phyloP scores from a whole-genome alignment of 2,797 vertebrate species.

The Toxotes lorentzi region DNA sequence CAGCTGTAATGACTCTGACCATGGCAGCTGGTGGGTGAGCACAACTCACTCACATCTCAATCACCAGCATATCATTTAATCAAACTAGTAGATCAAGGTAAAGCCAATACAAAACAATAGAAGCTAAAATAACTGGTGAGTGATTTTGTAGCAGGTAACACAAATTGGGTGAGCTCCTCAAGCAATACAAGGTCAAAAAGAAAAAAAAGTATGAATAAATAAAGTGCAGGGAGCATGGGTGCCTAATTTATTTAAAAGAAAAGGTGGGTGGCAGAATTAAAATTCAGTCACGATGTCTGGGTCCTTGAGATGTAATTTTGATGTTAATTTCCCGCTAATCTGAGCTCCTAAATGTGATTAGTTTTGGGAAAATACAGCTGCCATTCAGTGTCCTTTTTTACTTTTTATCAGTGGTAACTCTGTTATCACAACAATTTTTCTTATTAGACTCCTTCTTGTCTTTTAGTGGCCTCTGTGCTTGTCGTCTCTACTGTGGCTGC shows the following conservation, averaged over 20 bases:
- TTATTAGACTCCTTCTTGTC: slow-evolving; percentile 24
- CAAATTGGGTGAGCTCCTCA: slow-evolving; percentile 35
- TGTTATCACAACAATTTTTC: slow-evolving; percentile 20
- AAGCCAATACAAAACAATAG: slow-evolving; percentile 43
- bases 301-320: slow-evolving; percentile 58
- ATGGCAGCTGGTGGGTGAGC: slow-evolving; percentile 50
- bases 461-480: slow-evolving; percentile 35
- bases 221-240: slow-evolving; percentile 44
- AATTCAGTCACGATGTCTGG: slow-evolving; percentile 44
- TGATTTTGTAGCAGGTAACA: slow-evolving; percentile 18
- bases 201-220: slow-evolving; percentile 55
- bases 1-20: slow-evolving; percentile 61
- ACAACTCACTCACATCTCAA: slow-evolving; percentile 65
- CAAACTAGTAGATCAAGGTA: slow-evolving; percentile 68
- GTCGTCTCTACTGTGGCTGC: not conserved
- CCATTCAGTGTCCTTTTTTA: slow-evolving; percentile 11
- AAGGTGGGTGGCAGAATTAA: slow-evolving; percentile 49
- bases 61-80: slow-evolving; percentile 60
- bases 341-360: slow-evolving; percentile 40
- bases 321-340: slow-evolving; percentile 57
- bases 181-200: slow-evolving; percentile 48
- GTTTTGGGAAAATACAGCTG: slow-evolving; percentile 22
- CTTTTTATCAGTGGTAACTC: slow-evolving; percentile 42
- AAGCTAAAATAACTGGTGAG: not conserved
- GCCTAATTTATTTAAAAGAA: slow-evolving; percentile 71